Conservation (phyloP, 2,888 invertebrate species). For the Axea sp. region DNA sequence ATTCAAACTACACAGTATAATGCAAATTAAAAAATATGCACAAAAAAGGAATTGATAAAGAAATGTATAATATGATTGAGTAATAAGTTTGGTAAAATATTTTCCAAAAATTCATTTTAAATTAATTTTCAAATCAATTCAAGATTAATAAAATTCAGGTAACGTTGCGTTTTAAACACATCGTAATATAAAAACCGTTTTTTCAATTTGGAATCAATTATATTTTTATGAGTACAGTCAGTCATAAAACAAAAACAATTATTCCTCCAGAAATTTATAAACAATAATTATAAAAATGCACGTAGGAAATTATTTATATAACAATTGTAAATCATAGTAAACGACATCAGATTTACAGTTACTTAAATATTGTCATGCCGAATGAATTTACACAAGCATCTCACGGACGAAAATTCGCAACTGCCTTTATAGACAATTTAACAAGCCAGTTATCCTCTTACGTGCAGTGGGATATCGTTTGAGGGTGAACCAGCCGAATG, state of each 20-base stretch:
- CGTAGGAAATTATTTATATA: too few species aligned
- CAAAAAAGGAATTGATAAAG: too few species aligned
- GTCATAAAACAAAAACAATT: slow-evolving; percentile 3
- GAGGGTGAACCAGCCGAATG: slow-evolving; percentile 15
- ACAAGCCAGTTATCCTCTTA: slow-evolving; percentile 37
- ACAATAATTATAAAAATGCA: neutral
- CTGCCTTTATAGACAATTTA: slow-evolving; percentile 71
- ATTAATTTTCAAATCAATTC: too few species aligned
- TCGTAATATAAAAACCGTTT: too few species aligned
- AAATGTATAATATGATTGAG: too few species aligned
- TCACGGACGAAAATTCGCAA: slow-evolving; percentile 65
- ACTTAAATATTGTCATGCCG: neutral
- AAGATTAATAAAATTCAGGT: too few species aligned
- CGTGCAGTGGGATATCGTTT: slow-evolving; percentile 27
- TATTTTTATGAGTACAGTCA: neutral
- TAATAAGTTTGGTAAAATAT: too few species aligned
- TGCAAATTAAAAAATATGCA: too few species aligned
- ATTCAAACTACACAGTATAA: too few species aligned
- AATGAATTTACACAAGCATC: slow-evolving; percentile 28
- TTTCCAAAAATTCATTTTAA: too few species aligned
- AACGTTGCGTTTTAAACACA: too few species aligned
- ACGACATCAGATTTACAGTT: neutral
- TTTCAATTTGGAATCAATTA: too few species aligned
- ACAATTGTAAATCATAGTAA: neutral
- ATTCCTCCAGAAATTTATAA: neutral